Percentiles rank a stretch among this genome's conserved stretches.
Conservation (phyloP, 2,888 invertebrate genomes). For the Callyntrura sp. region DNA sequence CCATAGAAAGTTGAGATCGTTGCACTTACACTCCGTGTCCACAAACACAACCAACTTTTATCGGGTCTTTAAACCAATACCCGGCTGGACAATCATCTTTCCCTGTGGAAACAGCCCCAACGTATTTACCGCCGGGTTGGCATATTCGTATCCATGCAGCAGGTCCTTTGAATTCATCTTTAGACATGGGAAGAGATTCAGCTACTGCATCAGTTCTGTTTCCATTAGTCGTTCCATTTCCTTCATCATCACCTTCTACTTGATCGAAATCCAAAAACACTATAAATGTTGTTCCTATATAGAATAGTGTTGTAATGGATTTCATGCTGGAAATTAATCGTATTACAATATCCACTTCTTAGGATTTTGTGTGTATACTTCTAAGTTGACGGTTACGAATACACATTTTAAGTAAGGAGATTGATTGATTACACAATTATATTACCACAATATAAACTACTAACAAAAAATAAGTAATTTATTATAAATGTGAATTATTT, state of each 20-base stretch:
- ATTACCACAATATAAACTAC: too few species aligned
- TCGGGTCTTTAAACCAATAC: slow-evolving; percentile 77
- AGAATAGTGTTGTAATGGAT: background rate
- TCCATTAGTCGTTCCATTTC: background rate
- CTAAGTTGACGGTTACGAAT: too few species aligned
- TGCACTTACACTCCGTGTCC: slow-evolving; percentile 80
- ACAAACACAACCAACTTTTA: slow-evolving; percentile 77
- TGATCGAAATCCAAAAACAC: background rate
- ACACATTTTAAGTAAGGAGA: too few species aligned
- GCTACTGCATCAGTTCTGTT: background rate
- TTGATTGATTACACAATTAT: too few species aligned
- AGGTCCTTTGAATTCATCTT: slow-evolving; percentile 58
- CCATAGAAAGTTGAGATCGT: background rate
- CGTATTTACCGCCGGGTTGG: slow-evolving; percentile 54
- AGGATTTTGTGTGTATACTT: too few species aligned
- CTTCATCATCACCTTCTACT: background rate
- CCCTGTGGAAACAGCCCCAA: slow-evolving; percentile 56
- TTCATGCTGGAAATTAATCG: background rate
- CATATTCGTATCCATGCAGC: slow-evolving; percentile 75
- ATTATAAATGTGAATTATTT: too few species aligned
- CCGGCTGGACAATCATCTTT: slow-evolving; percentile 71
- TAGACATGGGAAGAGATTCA: background rate
- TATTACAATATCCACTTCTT: too few species aligned
- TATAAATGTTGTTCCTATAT: background rate
- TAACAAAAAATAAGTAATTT: too few species aligned